These are phyloP conservation scores for Tribolium madens DNA, from an alignment of 1,140 invertebrate species.

Conservation along the genomic window DNA sequence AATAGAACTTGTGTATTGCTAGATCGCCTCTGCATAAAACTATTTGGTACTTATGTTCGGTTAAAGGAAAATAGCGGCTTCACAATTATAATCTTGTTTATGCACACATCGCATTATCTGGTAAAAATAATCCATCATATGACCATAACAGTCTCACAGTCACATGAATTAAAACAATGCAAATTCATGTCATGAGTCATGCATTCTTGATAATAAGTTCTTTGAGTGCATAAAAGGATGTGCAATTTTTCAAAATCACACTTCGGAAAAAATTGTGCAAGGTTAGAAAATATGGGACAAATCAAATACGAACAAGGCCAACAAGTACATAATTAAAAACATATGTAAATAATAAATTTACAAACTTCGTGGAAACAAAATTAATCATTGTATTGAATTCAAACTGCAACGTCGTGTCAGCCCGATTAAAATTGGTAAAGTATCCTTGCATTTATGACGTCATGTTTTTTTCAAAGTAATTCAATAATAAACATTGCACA, in stretches of 20 bases:
- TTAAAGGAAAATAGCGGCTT: too few species aligned
- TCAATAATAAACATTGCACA: not conserved
- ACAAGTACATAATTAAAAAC: not conserved
- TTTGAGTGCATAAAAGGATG: not conserved
- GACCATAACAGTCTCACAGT: slow-evolving; percentile 8
- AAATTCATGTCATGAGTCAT: slow-evolving; percentile 9
- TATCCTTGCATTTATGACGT: not conserved
- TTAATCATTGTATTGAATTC: not conserved
- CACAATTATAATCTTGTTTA: not conserved
- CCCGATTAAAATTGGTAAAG: not conserved
- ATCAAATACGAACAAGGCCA: not conserved
- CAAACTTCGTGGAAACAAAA: not conserved
- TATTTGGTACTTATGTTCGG: too few species aligned
- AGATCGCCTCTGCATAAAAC: too few species aligned
- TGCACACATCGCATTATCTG: not conserved
- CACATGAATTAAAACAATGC: slow-evolving; percentile 32
- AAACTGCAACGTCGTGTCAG: not conserved
- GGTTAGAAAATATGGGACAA: not conserved
- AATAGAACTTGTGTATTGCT: too few species aligned
- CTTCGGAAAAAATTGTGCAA: slow-evolving; percentile 9
- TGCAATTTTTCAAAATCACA: not conserved
- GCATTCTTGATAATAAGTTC: slow-evolving; percentile 34
- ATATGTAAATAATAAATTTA: not conserved
- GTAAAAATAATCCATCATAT: slow-evolving; percentile 8
- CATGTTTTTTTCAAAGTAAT: not conserved